Base-by-base conservation (phyloP, 2,797 vertebrate species). In the Urophycis tenuis region DNA sequence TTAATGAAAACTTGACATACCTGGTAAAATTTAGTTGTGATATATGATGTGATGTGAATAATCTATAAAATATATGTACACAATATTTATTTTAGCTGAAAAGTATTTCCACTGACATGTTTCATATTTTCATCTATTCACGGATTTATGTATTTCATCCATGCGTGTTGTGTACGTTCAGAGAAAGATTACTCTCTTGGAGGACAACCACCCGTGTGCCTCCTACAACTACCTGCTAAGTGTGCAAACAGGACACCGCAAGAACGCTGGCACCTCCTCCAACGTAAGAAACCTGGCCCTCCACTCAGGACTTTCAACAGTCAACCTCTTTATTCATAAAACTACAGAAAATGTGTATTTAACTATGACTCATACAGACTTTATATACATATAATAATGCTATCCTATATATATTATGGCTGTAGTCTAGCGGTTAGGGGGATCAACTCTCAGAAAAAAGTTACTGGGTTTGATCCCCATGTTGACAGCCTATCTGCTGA, bases 121-220 rank as follows among this genome's bases (percentile, higher is more conserved):
- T 64, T 29, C 53, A 10, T 64, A n/a, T 64, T 64, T 25, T 29
- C n/a, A 25, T 64, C n/a, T n/a, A 29, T 64, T 64, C n/a, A 25
- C n/a, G n/a, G 25, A 11, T 64, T 64, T 25, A 25, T 11, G 10
- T 64, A 7, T 64, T 64, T 67, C 53, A 22, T 60, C 5, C 17
- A 49, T 49, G 17, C 45, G 5, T 49, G 17, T 17, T 49, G 72
- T 86, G 45, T 75, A 75, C 78, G 73, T 71, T 70, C 86, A 96
- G 95, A 92, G 92, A 76, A 95, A 93, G 84, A 91, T 95, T 78
- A 94, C 95, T 0, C 79, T 95, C 69, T 88, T 96, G 86, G 90
- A 90, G 25, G 95, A 96, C 87, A 95, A 91, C 70, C 93, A 94
- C 74, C 90, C 93, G 3, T 88, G 88, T 19, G 92, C 91, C 81